Base-by-base conservation (phyloP, 2,797 vertebrate genomes). In the Bufotes viridis region DNA sequence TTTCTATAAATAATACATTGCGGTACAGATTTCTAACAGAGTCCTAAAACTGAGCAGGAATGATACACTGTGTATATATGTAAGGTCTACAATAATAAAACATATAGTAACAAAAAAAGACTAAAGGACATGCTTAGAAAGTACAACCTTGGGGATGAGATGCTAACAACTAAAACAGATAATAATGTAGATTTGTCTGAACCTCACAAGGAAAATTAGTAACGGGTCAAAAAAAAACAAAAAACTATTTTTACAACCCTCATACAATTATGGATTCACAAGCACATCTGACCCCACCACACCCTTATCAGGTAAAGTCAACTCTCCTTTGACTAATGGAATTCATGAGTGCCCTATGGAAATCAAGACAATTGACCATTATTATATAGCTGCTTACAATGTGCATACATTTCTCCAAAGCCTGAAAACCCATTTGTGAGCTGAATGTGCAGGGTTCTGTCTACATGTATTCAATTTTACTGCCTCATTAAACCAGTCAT, bases 381-480 rank as follows among this genome's bases (percentile, higher is more conserved):
- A 24, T 55, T 78, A 78, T 55, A 53, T 78, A 78, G 75, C 75
- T 78, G 75, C 75, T 78, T 78, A 78, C 75, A 55, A 78, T 55
- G 75, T 78, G 75, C 75, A 78, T 78, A 78, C 51, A 78, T 78
- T 78, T 78, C 49, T 78, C 51, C 49, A 78, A 53, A 78, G 75
- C 49, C 75, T 78, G 51, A 78, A 55, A 78, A 78, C 75, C 75
- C 75, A 78, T 78, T 78, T 78, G 75, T 78, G 75, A 78, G n/a
- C 51, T 78, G 26, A 78, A 78, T 78, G 75, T 53, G 22, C 75
- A 78, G 18, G 51, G 75, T 78, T 53, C 75, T 78, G 75, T 78
- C 75, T 78, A 78, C 75, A 78, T 78, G 75, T 78, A 78, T 78
- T 78, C 75, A 78, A 55, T 78, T 78, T 78, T 78, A 78, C 75